Conservation (phyloP, 2,113 vertebrate genomes). For the Aphelocoma coerulescens region DNA sequence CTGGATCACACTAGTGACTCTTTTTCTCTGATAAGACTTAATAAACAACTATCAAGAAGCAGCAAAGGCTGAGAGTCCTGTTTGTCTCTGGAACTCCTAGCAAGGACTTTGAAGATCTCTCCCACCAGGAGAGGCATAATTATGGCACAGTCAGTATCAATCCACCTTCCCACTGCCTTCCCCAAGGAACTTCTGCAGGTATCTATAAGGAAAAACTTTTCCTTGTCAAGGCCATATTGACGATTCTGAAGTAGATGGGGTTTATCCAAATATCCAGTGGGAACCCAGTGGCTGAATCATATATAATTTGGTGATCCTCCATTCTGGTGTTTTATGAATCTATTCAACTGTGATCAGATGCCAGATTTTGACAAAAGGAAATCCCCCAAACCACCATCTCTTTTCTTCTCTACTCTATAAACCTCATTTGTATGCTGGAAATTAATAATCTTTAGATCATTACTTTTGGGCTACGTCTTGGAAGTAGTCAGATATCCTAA, state of each 20-base stretch:
- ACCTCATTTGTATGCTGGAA: not conserved
- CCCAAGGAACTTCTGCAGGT: not conserved
- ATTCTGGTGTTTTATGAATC: not conserved
- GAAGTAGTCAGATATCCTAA: not conserved
- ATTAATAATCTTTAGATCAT: not conserved
- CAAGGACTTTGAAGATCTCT: no score
- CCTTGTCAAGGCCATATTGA: fast-evolving
- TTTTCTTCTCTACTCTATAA: not conserved
- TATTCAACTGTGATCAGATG: not conserved
- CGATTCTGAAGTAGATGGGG: not conserved
- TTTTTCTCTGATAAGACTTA: no score
- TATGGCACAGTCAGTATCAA: no score
- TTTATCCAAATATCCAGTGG: not conserved
- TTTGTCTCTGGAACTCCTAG: no score
- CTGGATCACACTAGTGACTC: no score
- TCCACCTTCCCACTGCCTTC: not conserved
- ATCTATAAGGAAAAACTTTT: not conserved
- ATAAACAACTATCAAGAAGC: no score
- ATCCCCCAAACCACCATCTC: not conserved
- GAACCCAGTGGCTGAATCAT: not conserved
- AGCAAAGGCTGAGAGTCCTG: no score
- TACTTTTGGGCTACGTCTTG: not conserved
- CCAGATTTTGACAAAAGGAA: not conserved
- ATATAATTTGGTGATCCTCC: not conserved
- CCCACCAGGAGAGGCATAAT: no score